Evolutionary conservation across 2,797 vertebrate species (phyloP), one percentile per base, ranked within the genome.

Genomic region (Chelidonichthys spinosus): DNA sequence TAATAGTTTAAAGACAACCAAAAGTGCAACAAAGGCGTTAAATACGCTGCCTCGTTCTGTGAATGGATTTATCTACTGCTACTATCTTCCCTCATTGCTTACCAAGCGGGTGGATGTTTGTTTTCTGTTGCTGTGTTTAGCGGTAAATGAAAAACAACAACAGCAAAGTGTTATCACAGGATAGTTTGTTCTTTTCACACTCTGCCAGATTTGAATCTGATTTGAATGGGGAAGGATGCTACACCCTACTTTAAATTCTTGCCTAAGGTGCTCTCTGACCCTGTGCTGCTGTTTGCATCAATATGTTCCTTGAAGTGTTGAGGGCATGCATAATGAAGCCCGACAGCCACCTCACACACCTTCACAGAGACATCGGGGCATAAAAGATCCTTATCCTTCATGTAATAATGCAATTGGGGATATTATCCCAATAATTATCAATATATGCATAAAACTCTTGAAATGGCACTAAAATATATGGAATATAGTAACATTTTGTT

Each of bases 251-350:
- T 65, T 55, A 82, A 63, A 76, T 39, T 72, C 61, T 58, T 42
- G 59, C 73, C 82, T 2, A 35, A 55, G 76, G 76, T 70, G 78
- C 69, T 81, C 55, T 58, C 42, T 67, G 68, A 67, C 61, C 53
- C 47, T 59, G 65, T 70, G 64, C 79, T 2, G 62, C 85, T 81
- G 73, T 44, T 56, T 46, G 63, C 81, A 85, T 84, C 79, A 76
- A 54, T 86, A 69, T 68, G 50, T 77, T 80, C 76, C 84, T 86
- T 69, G 35, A 83, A 84, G 70, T 85, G 74, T 67, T 76, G 61
- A 76, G 44, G 50, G 66, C 75, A 73, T 71, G 72, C 72, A 74
- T 74, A 85, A 85, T 73, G 56, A 77, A 66, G 64, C 49, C 74
- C 68, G 82, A 86, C 75, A 40, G 36, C 32, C 65, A 74, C 72